These are phyloP conservation scores for Eulemur rubriventer DNA, from an alignment of 2,797 vertebrate species.

Conservation along the genomic window DNA sequence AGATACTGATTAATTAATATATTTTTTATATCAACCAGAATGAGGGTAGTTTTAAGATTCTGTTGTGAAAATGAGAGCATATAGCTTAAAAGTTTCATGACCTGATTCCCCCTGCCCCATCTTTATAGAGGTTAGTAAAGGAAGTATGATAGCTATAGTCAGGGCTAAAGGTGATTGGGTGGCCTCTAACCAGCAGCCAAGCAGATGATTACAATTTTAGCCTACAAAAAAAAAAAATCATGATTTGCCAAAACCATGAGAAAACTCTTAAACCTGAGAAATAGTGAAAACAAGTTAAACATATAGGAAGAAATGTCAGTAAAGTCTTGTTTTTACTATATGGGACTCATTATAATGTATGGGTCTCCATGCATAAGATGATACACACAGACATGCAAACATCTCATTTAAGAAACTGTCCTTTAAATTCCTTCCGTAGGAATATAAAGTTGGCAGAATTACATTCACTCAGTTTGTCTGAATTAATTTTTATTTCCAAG, in stretches of 20 bases:
- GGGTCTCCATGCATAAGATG: neutral
- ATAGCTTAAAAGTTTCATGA: neutral
- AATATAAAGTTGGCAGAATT: conserved; percentile 77
- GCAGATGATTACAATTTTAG: neutral
- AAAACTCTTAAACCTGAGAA: neutral
- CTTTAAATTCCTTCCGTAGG: conserved; percentile 47
- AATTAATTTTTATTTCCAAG: conserved; percentile 81
- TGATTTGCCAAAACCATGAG: neutral
- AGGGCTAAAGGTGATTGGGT: neutral
- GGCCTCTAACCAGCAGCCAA: neutral
- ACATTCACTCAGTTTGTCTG: conserved; percentile 69
- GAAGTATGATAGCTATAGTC: neutral
- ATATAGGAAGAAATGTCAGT: neutral
- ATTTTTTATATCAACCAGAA: neutral
- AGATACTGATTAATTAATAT: neutral
- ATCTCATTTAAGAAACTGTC: conserved; percentile 4
- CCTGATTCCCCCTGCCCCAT: neutral
- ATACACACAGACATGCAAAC: neutral
- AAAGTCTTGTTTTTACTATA: conserved; percentile 28
- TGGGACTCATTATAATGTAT: neutral
- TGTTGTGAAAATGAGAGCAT: neutral
- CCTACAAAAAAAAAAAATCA: neutral
- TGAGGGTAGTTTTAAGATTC: neutral
- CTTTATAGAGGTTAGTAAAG: conserved; percentile 17
- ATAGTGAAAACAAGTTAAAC: neutral